These are phyloP conservation scores for Drosophila ficusphila DNA, from an alignment of 1,140 invertebrate species.

Conservation along the genomic window DNA sequence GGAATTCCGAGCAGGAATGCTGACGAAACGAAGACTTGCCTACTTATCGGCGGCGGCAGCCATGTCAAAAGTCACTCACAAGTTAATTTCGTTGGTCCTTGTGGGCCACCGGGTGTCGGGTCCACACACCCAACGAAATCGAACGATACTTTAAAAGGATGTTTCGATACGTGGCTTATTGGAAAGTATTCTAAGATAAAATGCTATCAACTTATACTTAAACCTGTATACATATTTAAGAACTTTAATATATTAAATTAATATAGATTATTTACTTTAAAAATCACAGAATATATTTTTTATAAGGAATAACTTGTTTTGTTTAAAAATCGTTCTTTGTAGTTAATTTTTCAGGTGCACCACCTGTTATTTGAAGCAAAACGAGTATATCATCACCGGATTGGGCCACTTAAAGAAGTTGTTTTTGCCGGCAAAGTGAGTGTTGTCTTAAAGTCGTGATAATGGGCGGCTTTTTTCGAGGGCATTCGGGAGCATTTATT, in stretches of 20 bases:
- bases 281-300: too few species aligned
- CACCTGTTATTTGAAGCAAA: constrained; percentile 6
- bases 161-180: background rate
- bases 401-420: constrained; percentile 40
- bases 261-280: too few species aligned
- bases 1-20: constrained; percentile 35
- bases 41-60: constrained; percentile 55
- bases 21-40: constrained; percentile 55
- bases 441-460: constrained; percentile 1
- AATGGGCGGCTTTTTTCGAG: constrained; percentile 8
- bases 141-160: background rate
- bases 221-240: too few species aligned
- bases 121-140: background rate
- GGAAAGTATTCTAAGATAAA: too few species aligned
- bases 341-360: constrained; percentile 1
- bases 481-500: constrained; percentile 33
- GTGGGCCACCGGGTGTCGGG: constrained; percentile 37
- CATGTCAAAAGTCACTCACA: constrained; percentile 65
- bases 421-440: constrained; percentile 13
- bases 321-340: background rate
- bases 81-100: constrained; percentile 67
- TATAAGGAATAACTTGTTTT: background rate
- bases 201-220: too few species aligned
- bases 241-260: too few species aligned
- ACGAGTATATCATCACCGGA: constrained; percentile 7